phyloP scores from a whole-genome alignment of 1,140 invertebrate species.

The Meloidogyne chitwoodi region DNA sequence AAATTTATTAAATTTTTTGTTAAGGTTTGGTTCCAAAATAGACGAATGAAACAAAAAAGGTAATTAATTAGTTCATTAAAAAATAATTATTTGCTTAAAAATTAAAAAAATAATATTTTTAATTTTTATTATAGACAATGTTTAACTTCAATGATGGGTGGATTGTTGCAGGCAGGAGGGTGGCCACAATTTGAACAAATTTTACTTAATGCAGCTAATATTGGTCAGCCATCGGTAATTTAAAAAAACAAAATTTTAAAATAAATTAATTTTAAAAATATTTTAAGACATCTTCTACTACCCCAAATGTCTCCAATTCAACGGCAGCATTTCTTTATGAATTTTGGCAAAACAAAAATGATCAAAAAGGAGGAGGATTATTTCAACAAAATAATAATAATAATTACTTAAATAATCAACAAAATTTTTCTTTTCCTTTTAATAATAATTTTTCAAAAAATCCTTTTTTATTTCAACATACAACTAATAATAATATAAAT shows the following conservation, averaged over 20 bases:
- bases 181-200: constrained; percentile 45
- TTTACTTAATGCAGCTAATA: constrained; percentile 8
- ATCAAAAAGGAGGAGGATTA: background rate
- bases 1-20: constrained; percentile 11
- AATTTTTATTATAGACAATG: constrained; percentile 14
- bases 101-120: too few relatives aligned
- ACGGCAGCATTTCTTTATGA: background rate
- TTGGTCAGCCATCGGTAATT: background rate
- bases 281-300: background rate
- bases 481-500: background rate
- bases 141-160: background rate
- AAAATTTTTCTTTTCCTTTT: background rate
- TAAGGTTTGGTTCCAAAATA: constrained; percentile 65
- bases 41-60: constrained; percentile 62
- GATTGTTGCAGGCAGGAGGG: constrained; percentile 4
- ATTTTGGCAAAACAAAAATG: background rate
- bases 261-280: background rate
- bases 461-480: background rate
- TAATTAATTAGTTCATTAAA: constrained; percentile 58
- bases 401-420: background rate
- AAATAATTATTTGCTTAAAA: background rate
- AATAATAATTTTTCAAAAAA: background rate
- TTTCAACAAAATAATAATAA: background rate
- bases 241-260: too few relatives aligned
- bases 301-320: background rate